These are phyloP conservation scores for Platysternon megacephalum DNA, from an alignment of 2,113 vertebrate species.

Conservation along the genomic window DNA sequence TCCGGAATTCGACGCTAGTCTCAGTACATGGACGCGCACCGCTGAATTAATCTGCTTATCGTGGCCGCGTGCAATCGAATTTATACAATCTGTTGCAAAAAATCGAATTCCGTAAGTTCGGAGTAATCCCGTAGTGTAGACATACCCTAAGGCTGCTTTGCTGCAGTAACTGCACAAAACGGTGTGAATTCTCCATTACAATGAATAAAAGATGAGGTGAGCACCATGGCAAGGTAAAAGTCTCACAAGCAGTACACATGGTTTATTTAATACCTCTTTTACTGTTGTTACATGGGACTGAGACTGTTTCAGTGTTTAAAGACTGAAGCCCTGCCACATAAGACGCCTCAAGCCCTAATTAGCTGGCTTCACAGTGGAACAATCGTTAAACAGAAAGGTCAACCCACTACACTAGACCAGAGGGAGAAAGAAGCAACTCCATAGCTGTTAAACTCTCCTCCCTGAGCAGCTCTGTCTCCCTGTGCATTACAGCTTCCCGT, in stretches of 20 bases:
- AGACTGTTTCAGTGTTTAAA: background rate
- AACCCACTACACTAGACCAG: background rate
- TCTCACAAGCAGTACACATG: background rate
- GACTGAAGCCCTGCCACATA: background rate
- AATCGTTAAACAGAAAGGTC: background rate
- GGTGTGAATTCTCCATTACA: background rate
- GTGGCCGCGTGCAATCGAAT: too few relatives aligned
- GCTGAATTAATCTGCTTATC: too few relatives aligned
- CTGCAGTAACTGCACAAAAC: background rate
- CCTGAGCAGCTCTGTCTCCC: fast-evolving
- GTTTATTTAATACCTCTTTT: background rate
- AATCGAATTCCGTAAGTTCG: too few relatives aligned
- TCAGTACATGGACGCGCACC: too few relatives aligned
- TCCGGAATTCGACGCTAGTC: too few relatives aligned
- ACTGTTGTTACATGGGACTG: background rate
- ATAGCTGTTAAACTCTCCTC: background rate
- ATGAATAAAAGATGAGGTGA: background rate
- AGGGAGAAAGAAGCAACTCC: background rate
- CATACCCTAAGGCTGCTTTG: background rate
- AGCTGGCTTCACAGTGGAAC: background rate
- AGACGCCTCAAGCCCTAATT: background rate
- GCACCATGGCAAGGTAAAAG: background rate
- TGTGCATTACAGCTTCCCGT: background rate
- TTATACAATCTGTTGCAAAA: too few relatives aligned
- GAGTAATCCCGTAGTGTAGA: too few relatives aligned